phyloP scores from a whole-genome alignment of 2,888 invertebrate genomes.

The Phortica okadai region DNA sequence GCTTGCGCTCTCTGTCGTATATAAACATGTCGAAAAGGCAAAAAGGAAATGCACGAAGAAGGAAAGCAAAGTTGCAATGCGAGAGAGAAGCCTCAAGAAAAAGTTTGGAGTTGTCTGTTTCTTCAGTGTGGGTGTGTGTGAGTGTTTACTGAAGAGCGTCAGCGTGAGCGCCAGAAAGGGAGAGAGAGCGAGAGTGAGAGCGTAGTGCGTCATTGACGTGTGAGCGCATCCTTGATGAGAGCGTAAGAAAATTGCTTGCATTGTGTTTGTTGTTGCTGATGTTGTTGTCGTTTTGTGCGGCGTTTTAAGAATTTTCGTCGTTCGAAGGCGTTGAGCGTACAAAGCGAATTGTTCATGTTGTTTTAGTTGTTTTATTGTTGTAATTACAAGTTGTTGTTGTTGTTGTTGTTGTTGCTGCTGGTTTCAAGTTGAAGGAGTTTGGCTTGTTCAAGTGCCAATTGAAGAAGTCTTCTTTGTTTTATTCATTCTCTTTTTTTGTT shows the following conservation, averaged over 20 bases:
- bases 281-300: conserved; percentile 26
- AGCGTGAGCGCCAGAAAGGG: background rate
- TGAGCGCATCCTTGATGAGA: conserved; percentile 13
- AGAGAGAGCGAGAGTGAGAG: conserved; percentile 4
- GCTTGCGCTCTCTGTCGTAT: background rate
- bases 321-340: conserved; percentile 13
- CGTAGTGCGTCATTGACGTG: background rate
- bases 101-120: conserved; percentile 23
- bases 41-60: conserved; percentile 44
- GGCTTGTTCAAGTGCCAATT: background rate
- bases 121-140: background rate
- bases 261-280: conserved; percentile 18
- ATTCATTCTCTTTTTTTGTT: background rate
- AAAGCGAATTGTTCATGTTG: conserved; percentile 38
- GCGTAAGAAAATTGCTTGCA: background rate
- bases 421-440: conserved; percentile 42
- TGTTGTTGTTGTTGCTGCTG: conserved; percentile 42
- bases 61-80: conserved; percentile 23
- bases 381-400: conserved; percentile 56
- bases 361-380: conserved; percentile 52
- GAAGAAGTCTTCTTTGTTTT: conserved; percentile 3
- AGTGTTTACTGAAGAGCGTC: background rate
- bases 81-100: conserved; percentile 21
- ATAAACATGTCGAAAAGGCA: conserved; percentile 31
- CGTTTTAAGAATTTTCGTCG: conserved; percentile 27